These are phyloP conservation scores for Carapus acus DNA, from an alignment of 2,797 vertebrate genomes.

Conservation along the genomic window DNA sequence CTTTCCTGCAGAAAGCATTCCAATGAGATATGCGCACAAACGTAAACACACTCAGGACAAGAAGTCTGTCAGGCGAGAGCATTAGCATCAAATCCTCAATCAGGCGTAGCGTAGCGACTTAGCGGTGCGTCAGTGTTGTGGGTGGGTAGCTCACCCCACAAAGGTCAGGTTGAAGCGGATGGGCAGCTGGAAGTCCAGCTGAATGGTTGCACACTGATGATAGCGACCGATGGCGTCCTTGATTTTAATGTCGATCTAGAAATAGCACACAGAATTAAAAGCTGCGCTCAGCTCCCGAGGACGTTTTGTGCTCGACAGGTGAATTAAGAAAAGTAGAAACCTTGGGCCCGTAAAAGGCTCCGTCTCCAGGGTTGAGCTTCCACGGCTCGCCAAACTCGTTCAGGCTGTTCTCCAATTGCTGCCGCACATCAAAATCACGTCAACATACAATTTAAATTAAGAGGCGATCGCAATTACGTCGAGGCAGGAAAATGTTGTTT, in stretches of 20 bases:
- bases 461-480: slow-evolving; percentile 9
- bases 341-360: slow-evolving; percentile 97
- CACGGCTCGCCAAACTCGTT: slow-evolving; percentile 87
- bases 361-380: slow-evolving; percentile 88
- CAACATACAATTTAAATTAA: slow-evolving; percentile 12
- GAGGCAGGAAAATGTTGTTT: neutral
- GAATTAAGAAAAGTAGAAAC: too few relatives aligned
- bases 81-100: slow-evolving; percentile 27
- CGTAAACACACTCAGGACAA: slow-evolving; percentile 1
- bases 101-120: slow-evolving; percentile 22
- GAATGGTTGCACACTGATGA: slow-evolving; percentile 95
- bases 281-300: slow-evolving; percentile 3
- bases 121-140: slow-evolving; percentile 22
- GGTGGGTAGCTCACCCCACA: slow-evolving; percentile 79
- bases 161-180: slow-evolving; percentile 88
- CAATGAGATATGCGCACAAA: neutral
- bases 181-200: slow-evolving; percentile 95
- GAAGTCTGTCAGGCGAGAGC: slow-evolving; percentile 10
- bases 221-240: slow-evolving; percentile 91
- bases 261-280: slow-evolving; percentile 16
- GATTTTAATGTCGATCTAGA: slow-evolving; percentile 94
- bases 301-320: too few relatives aligned
- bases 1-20: slow-evolving; percentile 61
- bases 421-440: slow-evolving; percentile 14
- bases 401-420: slow-evolving; percentile 92